Percentiles rank a stretch among this genome's conserved stretches.
Conservation (phyloP, 1,140 invertebrate genomes). For the Drosophila kurseongensis region DNA sequence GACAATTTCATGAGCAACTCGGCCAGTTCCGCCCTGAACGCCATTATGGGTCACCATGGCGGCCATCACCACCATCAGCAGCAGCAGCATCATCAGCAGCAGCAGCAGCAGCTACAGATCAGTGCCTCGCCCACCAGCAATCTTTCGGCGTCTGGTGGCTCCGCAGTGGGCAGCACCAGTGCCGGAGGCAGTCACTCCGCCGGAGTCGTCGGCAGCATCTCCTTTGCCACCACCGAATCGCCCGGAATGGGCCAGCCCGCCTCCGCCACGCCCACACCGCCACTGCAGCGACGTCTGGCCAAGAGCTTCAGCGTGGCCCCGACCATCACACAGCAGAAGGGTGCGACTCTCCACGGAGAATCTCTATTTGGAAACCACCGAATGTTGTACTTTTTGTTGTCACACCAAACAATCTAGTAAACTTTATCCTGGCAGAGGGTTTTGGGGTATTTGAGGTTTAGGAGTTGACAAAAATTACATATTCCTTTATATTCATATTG, state of each 20-base stretch:
- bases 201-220: conserved; percentile 74
- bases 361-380: conserved; percentile 19
- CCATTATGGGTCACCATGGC: conserved; percentile 73
- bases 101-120: conserved; percentile 31
- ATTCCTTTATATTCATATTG: too few species aligned
- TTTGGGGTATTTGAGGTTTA: too few species aligned
- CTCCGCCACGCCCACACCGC: conserved; percentile 89
- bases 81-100: conserved; percentile 19
- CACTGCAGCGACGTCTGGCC: conserved; percentile 92
- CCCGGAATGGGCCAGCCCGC: not conserved
- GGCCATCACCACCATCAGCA: conserved; percentile 36
- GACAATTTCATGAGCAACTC: conserved; percentile 82
- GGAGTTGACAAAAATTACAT: too few species aligned
- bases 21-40: conserved; percentile 76
- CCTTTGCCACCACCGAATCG: conserved; percentile 56
- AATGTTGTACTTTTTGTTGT: conserved; percentile 45
- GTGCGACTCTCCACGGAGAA: conserved; percentile 51
- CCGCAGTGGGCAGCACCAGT: conserved; percentile 54
- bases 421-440: conserved; percentile 15
- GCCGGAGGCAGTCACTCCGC: conserved; percentile 79
- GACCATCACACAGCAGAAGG: conserved; percentile 85
- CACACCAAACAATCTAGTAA: not conserved
- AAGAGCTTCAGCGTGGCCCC: conserved; percentile 95
- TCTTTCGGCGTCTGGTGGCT: conserved; percentile 1
- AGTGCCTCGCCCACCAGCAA: conserved; percentile 53